Evolutionary conservation across 2,888 invertebrate species (phyloP), one percentile per base, ranked within the genome.

Genomic region (Beris chalybata): DNA sequence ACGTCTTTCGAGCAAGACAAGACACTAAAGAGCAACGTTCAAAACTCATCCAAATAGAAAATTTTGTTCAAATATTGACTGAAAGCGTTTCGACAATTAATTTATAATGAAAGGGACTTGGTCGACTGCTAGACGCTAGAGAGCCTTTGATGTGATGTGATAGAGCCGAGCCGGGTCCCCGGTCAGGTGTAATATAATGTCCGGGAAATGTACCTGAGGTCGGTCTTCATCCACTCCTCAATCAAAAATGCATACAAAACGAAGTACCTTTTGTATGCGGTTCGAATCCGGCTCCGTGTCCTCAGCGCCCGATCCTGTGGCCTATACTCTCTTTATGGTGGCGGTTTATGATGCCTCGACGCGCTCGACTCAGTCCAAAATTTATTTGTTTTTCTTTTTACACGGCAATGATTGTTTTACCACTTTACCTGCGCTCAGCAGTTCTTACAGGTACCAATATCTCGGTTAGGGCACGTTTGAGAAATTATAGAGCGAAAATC

Each of bases 1-100:
- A 38, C 38, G 7, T 32, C 38, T 38, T 38, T 38, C 38, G 5
- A 38, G 22, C 38, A 9, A 9, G 5, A 38, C 38, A 38, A 38
- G 38, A 7, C 38, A 38, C 38, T 38, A 38, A 38, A 38, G 5
- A 38, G 9, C 38, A 9, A 38, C 7, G 38, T 38, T 9, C 38
- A 9, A 4, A 5, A 38, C 38, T 38, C 38, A 7, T 38, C 5
- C 38, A 38, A 7, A 38, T 38, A 52, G 43, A 61, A 32, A 61
- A 61, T 15, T 22, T 13, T 61, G 61, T 61, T 50, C 50, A 52
- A 61, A 61, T 61, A 61, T 61, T 61, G 50, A 61, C 61, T 43
- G 38, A 50, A 32, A 50, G n/a, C 50, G 52, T 61, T 38, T 61
- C 38, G 50, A 50, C 22, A 22, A 45, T 61, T 30, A 38, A 52